phyloP scores from a whole-genome alignment of 2,113 vertebrate genomes.

The Bolborhynchus lineola region DNA sequence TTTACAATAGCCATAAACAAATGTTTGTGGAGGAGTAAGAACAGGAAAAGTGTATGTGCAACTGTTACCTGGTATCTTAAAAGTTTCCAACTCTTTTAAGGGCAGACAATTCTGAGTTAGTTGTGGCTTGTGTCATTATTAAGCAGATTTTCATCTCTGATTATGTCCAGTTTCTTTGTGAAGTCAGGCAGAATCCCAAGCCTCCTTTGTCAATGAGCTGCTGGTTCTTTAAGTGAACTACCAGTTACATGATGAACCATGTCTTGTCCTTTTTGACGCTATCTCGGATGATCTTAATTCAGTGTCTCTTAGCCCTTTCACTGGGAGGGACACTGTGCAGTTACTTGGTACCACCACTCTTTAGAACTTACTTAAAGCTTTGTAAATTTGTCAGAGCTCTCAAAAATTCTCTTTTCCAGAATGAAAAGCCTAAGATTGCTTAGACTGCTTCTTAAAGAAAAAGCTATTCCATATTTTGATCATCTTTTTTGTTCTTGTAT shows the following conservation, averaged over 20 bases:
- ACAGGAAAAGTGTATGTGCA: not conserved
- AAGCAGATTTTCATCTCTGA: not conserved
- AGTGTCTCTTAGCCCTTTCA: not conserved
- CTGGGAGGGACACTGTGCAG: not conserved
- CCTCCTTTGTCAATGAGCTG: not conserved
- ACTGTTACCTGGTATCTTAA: not conserved
- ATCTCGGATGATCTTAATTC: fast-evolving
- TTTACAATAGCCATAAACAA: not conserved
- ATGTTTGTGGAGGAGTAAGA: not conserved
- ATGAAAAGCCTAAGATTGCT: not conserved
- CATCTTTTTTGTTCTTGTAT: not conserved
- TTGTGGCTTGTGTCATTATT: not conserved
- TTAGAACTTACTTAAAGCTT: not conserved
- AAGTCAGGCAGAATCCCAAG: not conserved
- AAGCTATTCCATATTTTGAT: not conserved
- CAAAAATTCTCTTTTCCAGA: not conserved
- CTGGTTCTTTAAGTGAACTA: not conserved
- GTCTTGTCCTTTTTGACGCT: not conserved
- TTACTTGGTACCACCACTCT: not conserved
- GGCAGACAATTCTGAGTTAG: not conserved
- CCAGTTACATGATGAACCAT: not conserved
- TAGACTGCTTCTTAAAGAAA: not conserved
- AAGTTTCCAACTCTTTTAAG: not conserved
- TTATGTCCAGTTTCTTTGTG: not conserved
- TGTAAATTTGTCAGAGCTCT: not conserved